A percentile compares a stretch with the other conserved stretches of the same genome.
These are phyloP conservation scores for Oithona nana DNA, from an alignment of 2,888 invertebrate genomes.

Conservation along the genomic window DNA sequence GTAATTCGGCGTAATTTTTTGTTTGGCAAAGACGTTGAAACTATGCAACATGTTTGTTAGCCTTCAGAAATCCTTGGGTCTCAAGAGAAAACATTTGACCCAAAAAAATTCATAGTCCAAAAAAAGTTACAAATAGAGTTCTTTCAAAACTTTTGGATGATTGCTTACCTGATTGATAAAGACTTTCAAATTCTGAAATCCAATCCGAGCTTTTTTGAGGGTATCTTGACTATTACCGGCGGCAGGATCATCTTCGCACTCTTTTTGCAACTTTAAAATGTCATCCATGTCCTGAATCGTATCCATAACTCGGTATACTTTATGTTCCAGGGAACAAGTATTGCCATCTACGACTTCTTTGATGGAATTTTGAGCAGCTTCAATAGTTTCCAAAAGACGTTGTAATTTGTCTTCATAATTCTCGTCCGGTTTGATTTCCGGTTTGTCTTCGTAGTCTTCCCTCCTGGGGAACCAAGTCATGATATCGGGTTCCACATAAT, in stretches of 20 bases:
- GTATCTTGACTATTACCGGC: neutral
- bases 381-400: neutral
- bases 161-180: conserved; percentile 2
- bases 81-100: too few relatives aligned
- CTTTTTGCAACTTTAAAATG: conserved; percentile 1
- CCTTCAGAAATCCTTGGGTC: too few relatives aligned
- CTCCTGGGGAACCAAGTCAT: conserved; percentile 5
- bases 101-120: too few relatives aligned
- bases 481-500: neutral
- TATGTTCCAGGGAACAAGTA: neutral
- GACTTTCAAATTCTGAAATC: conserved; percentile 1
- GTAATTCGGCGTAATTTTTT: too few relatives aligned
- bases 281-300: conserved; percentile 6
- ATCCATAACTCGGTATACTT: conserved; percentile 6
- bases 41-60: too few relatives aligned
- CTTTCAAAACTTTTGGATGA: too few relatives aligned
- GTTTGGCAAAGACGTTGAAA: too few relatives aligned
- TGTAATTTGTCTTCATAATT: neutral
- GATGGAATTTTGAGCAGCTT: conserved; percentile 1
- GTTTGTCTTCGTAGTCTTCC: conserved; percentile 1
- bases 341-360: conserved; percentile 7
- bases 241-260: conserved; percentile 5
- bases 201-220: conserved; percentile 10
- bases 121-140: too few relatives aligned
- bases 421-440: neutral